These are phyloP conservation scores for Parasteatoda tepidariorum DNA, from an alignment of 1,140 invertebrate genomes.

Conservation along the genomic window DNA sequence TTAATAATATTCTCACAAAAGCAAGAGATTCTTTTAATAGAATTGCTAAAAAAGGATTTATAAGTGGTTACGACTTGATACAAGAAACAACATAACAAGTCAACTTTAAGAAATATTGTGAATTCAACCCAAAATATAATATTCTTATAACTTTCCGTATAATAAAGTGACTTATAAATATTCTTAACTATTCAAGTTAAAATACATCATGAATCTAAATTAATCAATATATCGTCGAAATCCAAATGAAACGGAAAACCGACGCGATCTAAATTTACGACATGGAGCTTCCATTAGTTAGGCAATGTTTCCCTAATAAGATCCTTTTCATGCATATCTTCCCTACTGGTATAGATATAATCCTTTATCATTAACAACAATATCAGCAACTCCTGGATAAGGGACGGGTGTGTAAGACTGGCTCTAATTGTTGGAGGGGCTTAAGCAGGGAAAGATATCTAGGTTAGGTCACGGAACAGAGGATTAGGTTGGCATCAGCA, in stretches of 20 bases:
- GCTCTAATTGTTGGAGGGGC: constrained; percentile 19
- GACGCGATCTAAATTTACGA: constrained; percentile 6
- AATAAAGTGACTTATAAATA: no score
- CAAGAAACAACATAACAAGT: no score
- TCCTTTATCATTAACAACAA: constrained; percentile 44
- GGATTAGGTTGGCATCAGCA: constrained; percentile 1
- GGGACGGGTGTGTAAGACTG: not conserved
- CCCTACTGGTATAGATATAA: not conserved
- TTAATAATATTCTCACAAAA: no score
- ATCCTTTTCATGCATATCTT: constrained; percentile 2
- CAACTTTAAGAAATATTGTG: no score
- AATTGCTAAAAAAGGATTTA: no score
- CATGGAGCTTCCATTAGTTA: constrained; percentile 36
- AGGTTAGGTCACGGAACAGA: constrained; percentile 5
- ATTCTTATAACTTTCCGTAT: no score
- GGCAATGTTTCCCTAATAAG: constrained; percentile 33
- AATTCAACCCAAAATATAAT: no score
- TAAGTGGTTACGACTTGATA: no score
- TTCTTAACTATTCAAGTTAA: no score
- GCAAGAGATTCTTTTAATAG: no score
- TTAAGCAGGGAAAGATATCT: not conserved
- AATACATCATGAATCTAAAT: no score
- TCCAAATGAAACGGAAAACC: constrained; percentile 19
- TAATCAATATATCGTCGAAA: constrained; percentile 26
- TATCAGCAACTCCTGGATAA: not conserved